These are phyloP conservation scores for Notospermus geniculatus DNA, from an alignment of 1,140 invertebrate species.

Conservation along the genomic window DNA sequence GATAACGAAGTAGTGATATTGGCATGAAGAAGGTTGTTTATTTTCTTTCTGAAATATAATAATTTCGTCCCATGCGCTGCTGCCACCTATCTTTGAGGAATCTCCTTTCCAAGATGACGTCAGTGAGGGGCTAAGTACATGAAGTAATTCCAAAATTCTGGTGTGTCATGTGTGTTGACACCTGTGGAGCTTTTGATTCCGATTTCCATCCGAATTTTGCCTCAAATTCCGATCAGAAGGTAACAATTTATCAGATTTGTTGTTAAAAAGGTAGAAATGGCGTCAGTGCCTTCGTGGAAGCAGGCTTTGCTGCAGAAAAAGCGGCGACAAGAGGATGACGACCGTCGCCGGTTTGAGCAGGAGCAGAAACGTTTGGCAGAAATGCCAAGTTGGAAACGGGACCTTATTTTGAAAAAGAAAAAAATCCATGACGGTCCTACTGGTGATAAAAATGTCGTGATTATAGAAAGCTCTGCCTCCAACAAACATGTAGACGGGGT, in stretches of 20 bases:
- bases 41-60: too few species aligned
- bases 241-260: slow-evolving; percentile 15
- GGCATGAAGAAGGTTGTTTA: too few species aligned
- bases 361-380: slow-evolving; percentile 20
- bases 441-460: neutral
- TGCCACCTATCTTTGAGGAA: too few species aligned
- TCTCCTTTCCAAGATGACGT: too few species aligned
- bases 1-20: too few species aligned
- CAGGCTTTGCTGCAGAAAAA: slow-evolving; percentile 22
- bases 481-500: neutral
- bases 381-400: slow-evolving; percentile 29
- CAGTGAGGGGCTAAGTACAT: neutral
- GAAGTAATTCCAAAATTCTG: neutral
- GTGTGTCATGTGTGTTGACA: neutral
- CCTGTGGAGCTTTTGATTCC: neutral
- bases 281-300: slow-evolving; percentile 33
- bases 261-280: slow-evolving; percentile 24
- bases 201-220: neutral
- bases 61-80: too few species aligned
- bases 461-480: neutral
- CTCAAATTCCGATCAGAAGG: neutral
- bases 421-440: slow-evolving; percentile 1
- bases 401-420: slow-evolving; percentile 18
- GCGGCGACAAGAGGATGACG: slow-evolving; percentile 18
- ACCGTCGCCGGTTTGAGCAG: slow-evolving; percentile 11